Conservation (phyloP, 1,140 invertebrate species). For the Trinorchestia longiramus region DNA sequence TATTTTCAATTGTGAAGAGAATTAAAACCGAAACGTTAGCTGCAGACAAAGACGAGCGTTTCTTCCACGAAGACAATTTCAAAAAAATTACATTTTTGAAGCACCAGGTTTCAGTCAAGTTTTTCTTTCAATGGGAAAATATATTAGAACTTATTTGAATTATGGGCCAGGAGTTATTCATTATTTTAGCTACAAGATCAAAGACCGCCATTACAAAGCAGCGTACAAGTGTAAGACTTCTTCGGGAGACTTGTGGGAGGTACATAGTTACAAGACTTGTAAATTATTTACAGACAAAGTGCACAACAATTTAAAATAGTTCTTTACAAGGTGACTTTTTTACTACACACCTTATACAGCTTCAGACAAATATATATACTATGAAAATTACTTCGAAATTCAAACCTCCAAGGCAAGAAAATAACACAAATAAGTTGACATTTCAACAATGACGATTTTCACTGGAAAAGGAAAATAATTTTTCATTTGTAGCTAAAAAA, state of each 20-base stretch:
- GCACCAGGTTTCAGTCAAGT: too few species aligned
- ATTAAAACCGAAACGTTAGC: too few species aligned
- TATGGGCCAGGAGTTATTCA: too few species aligned
- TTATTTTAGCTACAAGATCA: too few species aligned
- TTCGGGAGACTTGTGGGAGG: neutral
- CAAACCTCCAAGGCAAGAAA: neutral
- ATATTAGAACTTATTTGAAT: too few species aligned
- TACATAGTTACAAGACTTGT: neutral
- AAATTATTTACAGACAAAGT: neutral
- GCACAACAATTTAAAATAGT: neutral
- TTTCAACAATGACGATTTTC: neutral
- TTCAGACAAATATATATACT: neutral
- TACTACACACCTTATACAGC: neutral
- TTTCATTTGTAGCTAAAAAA: neutral
- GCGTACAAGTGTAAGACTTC: neutral
- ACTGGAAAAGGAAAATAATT: neutral
- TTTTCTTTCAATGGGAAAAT: too few species aligned
- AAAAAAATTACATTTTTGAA: too few species aligned
- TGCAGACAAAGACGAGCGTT: too few species aligned
- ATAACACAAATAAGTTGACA: neutral
- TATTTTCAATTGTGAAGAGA: too few species aligned
- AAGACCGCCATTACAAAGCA: too few species aligned
- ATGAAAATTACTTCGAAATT: neutral
- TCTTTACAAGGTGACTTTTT: neutral
- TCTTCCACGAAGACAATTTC: too few species aligned